phyloP scores from a whole-genome alignment of 2,113 vertebrate genomes.

The Baryphthengus martii region DNA sequence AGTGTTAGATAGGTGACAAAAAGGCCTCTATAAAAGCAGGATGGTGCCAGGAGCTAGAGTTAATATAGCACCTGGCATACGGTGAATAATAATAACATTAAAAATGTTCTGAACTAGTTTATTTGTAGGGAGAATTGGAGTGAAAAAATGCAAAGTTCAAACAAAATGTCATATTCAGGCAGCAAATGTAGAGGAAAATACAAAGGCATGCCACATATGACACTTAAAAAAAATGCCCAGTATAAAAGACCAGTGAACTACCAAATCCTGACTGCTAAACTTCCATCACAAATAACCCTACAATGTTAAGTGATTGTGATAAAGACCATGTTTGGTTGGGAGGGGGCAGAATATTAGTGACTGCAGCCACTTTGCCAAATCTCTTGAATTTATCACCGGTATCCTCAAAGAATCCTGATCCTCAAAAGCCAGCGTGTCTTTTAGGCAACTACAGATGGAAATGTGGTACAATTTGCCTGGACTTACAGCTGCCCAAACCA shows the following conservation, averaged over 20 bases:
- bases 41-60: neutral
- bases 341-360: neutral
- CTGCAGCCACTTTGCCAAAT: neutral
- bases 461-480: fast-evolving
- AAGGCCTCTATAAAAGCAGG: neutral
- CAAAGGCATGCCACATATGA: neutral
- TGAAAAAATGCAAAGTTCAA: neutral
- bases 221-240: neutral
- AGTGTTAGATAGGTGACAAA: conserved; percentile 1
- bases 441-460: neutral
- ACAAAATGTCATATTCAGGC: neutral
- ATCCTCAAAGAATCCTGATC: neutral
- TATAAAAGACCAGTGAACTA: neutral
- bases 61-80: neutral
- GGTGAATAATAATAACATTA: neutral
- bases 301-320: neutral
- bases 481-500: fast-evolving
- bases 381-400: neutral
- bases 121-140: neutral
- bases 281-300: neutral
- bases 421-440: neutral
- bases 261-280: neutral
- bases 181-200: neutral
- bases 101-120: neutral
- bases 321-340: neutral